A percentile compares a stretch with the other conserved stretches of the same genome.
Conservation (phyloP, 1,140 invertebrate genomes). For the Brachystomella parvula region DNA sequence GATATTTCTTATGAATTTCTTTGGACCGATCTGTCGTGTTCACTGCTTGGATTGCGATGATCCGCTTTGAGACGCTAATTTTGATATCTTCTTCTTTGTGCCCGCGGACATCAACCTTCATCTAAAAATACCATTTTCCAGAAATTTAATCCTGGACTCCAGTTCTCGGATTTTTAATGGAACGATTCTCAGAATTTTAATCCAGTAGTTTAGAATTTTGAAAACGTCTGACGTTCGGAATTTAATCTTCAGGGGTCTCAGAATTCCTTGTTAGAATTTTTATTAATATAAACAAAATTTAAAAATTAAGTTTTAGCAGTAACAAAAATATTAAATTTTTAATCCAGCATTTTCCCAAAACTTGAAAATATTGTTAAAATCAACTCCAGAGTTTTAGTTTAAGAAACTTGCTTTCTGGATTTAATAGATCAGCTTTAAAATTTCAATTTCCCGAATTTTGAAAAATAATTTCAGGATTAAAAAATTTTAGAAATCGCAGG, state of each 20-base stretch:
- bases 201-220: too few relatives aligned
- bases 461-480: not conserved
- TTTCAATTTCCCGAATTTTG: not conserved
- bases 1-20: not conserved
- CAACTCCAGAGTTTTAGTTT: not conserved
- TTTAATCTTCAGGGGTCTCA: too few relatives aligned
- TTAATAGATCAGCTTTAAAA: not conserved
- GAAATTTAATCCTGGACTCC: not conserved
- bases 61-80: not conserved
- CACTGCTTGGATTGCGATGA: not conserved
- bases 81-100: slow-evolving; percentile 5
- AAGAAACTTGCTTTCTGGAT: not conserved
- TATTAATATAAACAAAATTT: not conserved
- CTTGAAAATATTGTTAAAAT: not conserved
- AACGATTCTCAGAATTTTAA: too few relatives aligned
- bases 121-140: not conserved
- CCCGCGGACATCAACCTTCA: not conserved
- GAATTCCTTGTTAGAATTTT: too few relatives aligned
- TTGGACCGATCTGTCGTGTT: not conserved
- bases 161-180: not conserved
- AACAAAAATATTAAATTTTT: too few relatives aligned
- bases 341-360: too few relatives aligned
- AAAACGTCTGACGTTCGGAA: too few relatives aligned
- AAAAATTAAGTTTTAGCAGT: too few relatives aligned
- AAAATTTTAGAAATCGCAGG: too few relatives aligned